phyloP scores from a whole-genome alignment of 2,888 invertebrate species.

The Pristionchus fissidentatus region DNA sequence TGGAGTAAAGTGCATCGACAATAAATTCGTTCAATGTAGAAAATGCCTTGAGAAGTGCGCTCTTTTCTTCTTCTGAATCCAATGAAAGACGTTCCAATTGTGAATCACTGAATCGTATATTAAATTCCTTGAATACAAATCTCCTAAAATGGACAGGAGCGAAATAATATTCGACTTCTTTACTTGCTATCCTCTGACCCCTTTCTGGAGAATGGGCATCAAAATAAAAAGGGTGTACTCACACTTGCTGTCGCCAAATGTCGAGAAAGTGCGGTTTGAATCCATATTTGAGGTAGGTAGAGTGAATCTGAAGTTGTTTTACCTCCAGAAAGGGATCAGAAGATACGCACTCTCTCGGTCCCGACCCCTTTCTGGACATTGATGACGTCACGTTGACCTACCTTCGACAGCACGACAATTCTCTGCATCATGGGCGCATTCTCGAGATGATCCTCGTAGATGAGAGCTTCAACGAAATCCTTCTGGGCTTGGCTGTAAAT shows the following conservation, averaged over 20 bases:
- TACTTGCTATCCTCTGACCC: neutral
- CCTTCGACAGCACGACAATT: slow-evolving; percentile 11
- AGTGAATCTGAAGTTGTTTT: slow-evolving; percentile 50
- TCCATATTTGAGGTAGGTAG: slow-evolving; percentile 63
- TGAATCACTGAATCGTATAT: slow-evolving; percentile 21
- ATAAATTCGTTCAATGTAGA: slow-evolving; percentile 29
- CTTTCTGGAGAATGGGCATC: neutral
- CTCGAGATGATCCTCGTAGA: slow-evolving; percentile 56
- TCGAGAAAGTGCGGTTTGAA: slow-evolving; percentile 68
- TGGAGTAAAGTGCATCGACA: slow-evolving; percentile 3
- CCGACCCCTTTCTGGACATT: too few species aligned
- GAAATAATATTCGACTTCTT: neutral
- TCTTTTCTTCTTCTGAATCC: slow-evolving; percentile 19
- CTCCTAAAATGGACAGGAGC: too few species aligned
- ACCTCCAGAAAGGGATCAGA: too few species aligned
- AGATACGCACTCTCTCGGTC: too few species aligned
- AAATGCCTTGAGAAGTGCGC: neutral
- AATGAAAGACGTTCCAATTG: neutral
- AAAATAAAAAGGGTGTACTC: neutral
- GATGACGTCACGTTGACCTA: neutral
- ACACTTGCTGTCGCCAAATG: slow-evolving; percentile 60
- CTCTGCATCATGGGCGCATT: slow-evolving; percentile 47
- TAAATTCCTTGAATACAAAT: too few species aligned
- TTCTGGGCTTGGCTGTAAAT: slow-evolving; percentile 61
- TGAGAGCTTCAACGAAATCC: slow-evolving; percentile 62